A percentile compares a stretch with the other conserved stretches of the same genome.
Conservation (phyloP, 2,888 invertebrate species). For the Drosophila sordidula region DNA sequence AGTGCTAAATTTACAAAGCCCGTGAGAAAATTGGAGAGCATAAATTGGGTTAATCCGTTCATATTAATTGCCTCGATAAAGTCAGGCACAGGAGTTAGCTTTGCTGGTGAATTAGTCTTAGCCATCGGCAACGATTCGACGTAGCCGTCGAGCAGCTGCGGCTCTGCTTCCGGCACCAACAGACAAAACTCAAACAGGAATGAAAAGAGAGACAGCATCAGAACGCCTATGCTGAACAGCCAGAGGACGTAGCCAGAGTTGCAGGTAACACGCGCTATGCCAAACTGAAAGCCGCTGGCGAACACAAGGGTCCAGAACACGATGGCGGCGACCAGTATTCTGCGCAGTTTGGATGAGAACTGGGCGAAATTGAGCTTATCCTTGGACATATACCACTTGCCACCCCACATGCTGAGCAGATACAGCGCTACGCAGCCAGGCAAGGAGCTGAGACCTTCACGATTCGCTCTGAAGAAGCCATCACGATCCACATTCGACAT, state of each 20-base stretch:
- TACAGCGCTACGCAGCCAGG: conserved; percentile 94
- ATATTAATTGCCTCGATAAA: conserved; percentile 91
- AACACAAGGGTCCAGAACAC: conserved; percentile 86
- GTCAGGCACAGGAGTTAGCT: conserved; percentile 25
- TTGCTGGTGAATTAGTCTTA: conserved; percentile 53
- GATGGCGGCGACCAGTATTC: conserved; percentile 66
- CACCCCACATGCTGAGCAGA: conserved; percentile 89
- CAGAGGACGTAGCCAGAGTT: conserved; percentile 93
- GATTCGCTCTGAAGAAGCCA: conserved; percentile 91
- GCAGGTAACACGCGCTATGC: conserved; percentile 92
- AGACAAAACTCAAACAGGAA: conserved; percentile 84
- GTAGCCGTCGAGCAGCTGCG: neutral
- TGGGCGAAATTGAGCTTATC: conserved; percentile 67
- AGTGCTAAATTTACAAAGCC: conserved; percentile 92
- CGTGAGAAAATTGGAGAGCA: conserved; percentile 93
- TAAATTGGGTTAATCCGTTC: conserved; percentile 93
- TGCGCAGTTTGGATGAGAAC: conserved; percentile 68
- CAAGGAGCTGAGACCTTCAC: conserved; percentile 95
- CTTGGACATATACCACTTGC: conserved; percentile 86
- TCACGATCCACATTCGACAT: conserved; percentile 87
- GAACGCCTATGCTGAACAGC: conserved; percentile 89
- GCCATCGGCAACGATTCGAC: neutral
- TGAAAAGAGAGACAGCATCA: conserved; percentile 88
- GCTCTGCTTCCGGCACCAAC: neutral
- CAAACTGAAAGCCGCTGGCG: conserved; percentile 86